Base-by-base conservation (phyloP, 1,140 invertebrate genomes). In the Calliphora vicina region DNA sequence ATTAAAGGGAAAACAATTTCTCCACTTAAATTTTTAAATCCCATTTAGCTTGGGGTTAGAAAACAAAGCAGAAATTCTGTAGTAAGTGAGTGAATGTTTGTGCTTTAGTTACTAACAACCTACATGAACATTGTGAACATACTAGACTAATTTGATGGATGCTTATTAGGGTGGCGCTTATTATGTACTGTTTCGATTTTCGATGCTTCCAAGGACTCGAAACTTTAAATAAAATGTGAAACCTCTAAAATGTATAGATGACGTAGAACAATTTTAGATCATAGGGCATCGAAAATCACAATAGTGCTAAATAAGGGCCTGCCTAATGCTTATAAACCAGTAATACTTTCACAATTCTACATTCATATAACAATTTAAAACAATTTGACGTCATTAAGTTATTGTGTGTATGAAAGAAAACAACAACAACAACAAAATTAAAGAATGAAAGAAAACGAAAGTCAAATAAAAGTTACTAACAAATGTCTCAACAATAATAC, bases 321-420 rank as follows among this genome's bases (percentile, higher is more conserved):
- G n/a, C n/a, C n/a, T n/a, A n/a, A n/a, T n/a, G n/a, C n/a, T n/a
- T n/a, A n/a, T n/a, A n/a, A n/a, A n/a, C n/a, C n/a, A n/a, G n/a
- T n/a, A n/a, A 35, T 35, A 35, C 35, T 35, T 10, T 35, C 35
- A 2, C 35, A 35, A 5, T 8, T 35, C 35, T 35, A 67, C 61
- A 67, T 23, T 67, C n/a, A 5, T 61, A 61, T 67, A 25, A 23
- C 12, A 67, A 67, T 67, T 67, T 67, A 67, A 67, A 67, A 67
- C 20, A 67, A 67, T 67, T 67, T 67, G 61, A 67, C 61, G 61
- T 67, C 61, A 67, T 67, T 67, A 67, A 67, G 20, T 67, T 20
- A 67, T 67, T 67, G 61, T 67, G 25, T 67, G 1, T 9, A 67
- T 5, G 61, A 67, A 10, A 12, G n/a, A 67, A 23, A 67, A 17